Conservation (phyloP, 2,113 vertebrate species). For the Pelodiscus sinensis region DNA sequence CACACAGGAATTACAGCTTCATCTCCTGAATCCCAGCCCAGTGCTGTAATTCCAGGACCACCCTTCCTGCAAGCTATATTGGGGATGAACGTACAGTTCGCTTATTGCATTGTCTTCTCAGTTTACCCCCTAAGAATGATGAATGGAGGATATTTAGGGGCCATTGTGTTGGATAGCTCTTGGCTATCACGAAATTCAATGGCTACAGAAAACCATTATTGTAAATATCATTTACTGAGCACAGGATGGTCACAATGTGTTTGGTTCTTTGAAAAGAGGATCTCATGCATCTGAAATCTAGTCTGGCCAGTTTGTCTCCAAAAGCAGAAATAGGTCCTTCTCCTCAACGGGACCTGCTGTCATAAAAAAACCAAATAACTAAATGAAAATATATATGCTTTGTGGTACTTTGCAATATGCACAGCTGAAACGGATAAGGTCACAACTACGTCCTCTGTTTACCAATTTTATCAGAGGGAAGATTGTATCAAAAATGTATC, state of each 20-base stretch:
- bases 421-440: slow-evolving; percentile 59
- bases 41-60: background rate
- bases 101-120: background rate
- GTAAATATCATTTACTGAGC: no score
- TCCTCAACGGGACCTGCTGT: background rate
- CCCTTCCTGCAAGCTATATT: background rate
- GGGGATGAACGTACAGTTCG: background rate
- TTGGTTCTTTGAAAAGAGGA: background rate
- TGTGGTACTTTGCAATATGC: background rate
- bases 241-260: accelerated
- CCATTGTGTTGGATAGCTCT: accelerated
- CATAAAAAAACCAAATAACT: background rate
- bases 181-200: accelerated
- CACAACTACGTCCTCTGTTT: slow-evolving; percentile 61
- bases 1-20: background rate
- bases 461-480: slow-evolving; percentile 66
- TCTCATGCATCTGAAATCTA: background rate
- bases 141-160: accelerated
- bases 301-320: background rate
- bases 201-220: accelerated
- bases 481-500: slow-evolving; percentile 76
- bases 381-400: background rate
- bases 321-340: background rate
- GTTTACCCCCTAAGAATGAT: accelerated
- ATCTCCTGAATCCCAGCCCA: background rate